These are phyloP conservation scores for Cynopterus brachyotis DNA, from an alignment of 2,113 vertebrate genomes.

Conservation along the genomic window DNA sequence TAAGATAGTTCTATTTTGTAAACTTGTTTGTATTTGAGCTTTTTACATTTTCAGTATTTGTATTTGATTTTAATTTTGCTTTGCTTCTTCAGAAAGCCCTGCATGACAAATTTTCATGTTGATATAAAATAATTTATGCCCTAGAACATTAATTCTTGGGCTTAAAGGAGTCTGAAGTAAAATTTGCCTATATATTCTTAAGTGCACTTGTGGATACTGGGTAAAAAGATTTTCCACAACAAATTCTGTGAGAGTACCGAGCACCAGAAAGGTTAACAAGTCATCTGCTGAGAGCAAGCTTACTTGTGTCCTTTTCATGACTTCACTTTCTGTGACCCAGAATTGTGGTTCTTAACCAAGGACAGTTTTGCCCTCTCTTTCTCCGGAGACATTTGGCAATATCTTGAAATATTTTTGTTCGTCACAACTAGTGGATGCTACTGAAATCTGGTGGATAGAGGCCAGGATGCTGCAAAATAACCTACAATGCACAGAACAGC, in stretches of 20 bases:
- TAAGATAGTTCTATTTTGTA: background rate
- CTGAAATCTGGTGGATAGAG: background rate
- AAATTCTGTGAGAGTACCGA: background rate
- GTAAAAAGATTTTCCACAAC: background rate
- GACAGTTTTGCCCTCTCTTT: background rate
- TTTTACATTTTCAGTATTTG: background rate
- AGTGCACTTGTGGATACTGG: background rate
- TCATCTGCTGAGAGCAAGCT: background rate
- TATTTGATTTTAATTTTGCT: background rate
- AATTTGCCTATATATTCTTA: background rate
- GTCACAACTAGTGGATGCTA: background rate
- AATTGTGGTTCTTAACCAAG: background rate
- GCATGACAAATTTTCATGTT: background rate
- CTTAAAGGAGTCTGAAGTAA: background rate
- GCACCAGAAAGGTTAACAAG: background rate
- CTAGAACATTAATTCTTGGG: background rate
- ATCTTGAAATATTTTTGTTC: background rate
- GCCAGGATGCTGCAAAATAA: background rate
- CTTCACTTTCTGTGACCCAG: background rate
- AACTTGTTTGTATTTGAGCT: background rate
- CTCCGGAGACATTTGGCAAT: background rate
- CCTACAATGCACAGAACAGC: background rate
- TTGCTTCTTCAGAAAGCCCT: slow-evolving; percentile 12
- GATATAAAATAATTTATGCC: background rate
- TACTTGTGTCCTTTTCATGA: background rate